These are phyloP conservation scores for Xylophagus ater DNA, from an alignment of 2,888 invertebrate genomes.

Conservation along the genomic window DNA sequence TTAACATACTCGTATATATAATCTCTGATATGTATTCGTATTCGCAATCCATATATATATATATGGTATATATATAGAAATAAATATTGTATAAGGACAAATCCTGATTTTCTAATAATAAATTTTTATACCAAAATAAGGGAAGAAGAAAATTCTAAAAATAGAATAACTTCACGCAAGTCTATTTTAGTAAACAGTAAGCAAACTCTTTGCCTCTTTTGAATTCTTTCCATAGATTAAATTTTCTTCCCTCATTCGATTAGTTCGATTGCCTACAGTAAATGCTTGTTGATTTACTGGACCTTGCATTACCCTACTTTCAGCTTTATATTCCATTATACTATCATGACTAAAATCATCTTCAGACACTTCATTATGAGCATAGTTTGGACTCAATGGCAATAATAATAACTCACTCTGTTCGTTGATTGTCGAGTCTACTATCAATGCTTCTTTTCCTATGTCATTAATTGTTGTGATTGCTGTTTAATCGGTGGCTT, in stretches of 20 bases:
- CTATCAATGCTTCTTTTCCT: constrained; percentile 3
- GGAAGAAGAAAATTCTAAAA: no score
- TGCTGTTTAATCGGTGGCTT: constrained; percentile 12
- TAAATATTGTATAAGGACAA: no score
- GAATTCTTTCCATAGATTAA: constrained; percentile 37
- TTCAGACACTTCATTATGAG: constrained; percentile 26
- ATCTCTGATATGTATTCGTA: no score
- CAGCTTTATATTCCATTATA: constrained; percentile 50
- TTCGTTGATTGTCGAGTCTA: constrained; percentile 19
- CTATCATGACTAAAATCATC: constrained; percentile 36
- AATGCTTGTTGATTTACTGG: constrained; percentile 64
- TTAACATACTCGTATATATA: no score
- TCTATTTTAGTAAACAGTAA: constrained; percentile 48
- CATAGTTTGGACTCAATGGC: constrained; percentile 38
- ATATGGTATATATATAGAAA: no score
- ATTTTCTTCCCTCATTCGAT: constrained; percentile 39
- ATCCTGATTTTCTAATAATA: no score
- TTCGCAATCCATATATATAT: no score
- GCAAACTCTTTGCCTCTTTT: constrained; percentile 42
- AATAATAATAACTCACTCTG: constrained; percentile 67
- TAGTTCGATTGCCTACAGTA: constrained; percentile 38
- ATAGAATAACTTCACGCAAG: no score
- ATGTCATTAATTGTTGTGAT: constrained; percentile 2
- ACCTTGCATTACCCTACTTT: constrained; percentile 64
- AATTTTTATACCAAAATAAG: no score